Evolutionary conservation across 1,140 invertebrate species (phyloP), one percentile per base, ranked within the genome.

Genomic region (Pseudachorutes palmiensis): DNA sequence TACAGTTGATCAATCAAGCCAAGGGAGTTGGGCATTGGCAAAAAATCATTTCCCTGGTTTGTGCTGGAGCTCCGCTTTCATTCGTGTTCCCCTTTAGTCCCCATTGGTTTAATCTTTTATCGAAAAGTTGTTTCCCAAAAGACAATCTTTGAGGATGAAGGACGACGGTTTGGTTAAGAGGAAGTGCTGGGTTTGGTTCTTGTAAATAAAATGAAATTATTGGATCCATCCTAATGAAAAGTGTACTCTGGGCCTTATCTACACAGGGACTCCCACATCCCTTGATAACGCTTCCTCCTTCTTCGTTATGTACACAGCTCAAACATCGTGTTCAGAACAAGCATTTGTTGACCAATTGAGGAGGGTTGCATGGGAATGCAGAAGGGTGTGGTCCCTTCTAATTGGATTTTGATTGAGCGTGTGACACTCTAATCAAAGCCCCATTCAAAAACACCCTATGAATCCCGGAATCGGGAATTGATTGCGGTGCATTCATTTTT

Each of bases 31-130:
- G n/a, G n/a, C n/a, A n/a, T n/a, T n/a, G n/a, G n/a, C n/a, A n/a
- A n/a, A n/a, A n/a, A n/a, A n/a, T n/a, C n/a, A n/a, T 30, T 14
- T 61, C 59, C 59, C 14, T 31, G 16, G 22, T 61, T 61, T 31
- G 12, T 61, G 5, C 55, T n/a, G n/a, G n/a, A n/a, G n/a, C 5
- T 58, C n/a, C 22, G 5, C 55, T 58, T 22, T 9, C 5, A 9
- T 58, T 58, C 55, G n/a, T 58, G 5, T 58, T 29, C 55, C 55
- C 22, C 22, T 24, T 62, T 62, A 9, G 5, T 41, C 36, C n/a
- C n/a, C n/a, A n/a, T n/a, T n/a, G n/a, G 36, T 41, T 41, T 41
- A 41, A 9, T 19, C 19, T 41, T 9, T 41, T 19, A 41, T 5
- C 5, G 19, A 41, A 41, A 41, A 41, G 5, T 9, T 9, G 19